Conservation (phyloP, 2,113 vertebrate species). For the Equus quagga region DNA sequence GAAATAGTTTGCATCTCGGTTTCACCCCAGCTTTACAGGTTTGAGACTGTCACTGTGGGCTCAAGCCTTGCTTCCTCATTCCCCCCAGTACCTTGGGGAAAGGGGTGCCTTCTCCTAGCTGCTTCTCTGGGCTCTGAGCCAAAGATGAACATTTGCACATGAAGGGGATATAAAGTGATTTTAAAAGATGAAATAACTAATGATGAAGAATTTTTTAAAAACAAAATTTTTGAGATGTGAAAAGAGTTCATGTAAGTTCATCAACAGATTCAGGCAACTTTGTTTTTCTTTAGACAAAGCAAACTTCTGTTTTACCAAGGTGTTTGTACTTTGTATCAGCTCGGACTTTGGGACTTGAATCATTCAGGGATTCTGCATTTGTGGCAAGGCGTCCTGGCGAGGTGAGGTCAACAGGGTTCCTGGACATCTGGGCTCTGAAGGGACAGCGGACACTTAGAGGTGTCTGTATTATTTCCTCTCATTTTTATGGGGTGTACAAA, state of each 20-base stretch:
- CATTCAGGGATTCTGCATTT: not conserved
- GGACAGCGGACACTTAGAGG: not conserved
- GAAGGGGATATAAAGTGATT: not conserved
- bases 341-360: not conserved
- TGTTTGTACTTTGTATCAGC: not conserved
- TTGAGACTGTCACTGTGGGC: not conserved
- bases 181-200: not conserved
- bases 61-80: not conserved
- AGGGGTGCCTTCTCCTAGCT: not conserved
- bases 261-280: not conserved
- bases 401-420: not conserved
- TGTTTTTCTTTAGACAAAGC: not conserved
- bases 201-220: not conserved
- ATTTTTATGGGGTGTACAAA: not conserved
- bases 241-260: not conserved
- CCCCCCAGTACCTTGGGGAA: not conserved
- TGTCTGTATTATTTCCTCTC: not conserved
- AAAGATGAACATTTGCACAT: not conserved
- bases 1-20: not conserved
- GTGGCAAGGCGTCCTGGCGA: not conserved
- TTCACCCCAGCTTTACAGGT: not conserved
- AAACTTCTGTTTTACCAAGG: not conserved
- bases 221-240: slow-evolving; percentile 2
- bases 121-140: not conserved
- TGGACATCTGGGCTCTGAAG: not conserved